Conservation (phyloP, 2,797 vertebrate genomes). For the Hyperoplus lanceolatus region DNA sequence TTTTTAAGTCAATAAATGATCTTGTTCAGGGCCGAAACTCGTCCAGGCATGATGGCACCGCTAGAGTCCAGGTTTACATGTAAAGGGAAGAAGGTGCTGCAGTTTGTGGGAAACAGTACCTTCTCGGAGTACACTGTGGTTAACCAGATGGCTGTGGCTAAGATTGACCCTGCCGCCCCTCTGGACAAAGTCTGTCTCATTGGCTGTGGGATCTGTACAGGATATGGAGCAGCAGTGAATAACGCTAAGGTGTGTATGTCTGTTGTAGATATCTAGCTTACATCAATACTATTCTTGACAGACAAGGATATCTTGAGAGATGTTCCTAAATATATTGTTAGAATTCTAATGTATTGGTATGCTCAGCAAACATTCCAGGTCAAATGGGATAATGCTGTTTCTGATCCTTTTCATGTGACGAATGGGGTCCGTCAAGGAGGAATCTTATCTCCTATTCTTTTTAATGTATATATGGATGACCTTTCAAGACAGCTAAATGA, state of each 20-base stretch:
- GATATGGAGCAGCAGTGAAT: constrained; percentile 94
- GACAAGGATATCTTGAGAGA: too few species aligned
- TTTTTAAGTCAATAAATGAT: background rate
- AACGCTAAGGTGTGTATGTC: constrained; percentile 87
- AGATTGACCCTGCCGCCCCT: constrained; percentile 90
- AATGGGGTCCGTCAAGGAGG: too few species aligned
- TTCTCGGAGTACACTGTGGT: constrained; percentile 96
- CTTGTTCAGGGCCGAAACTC: constrained; percentile 54
- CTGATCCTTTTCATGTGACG: too few species aligned
- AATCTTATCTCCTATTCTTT: too few species aligned
- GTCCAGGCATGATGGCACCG: constrained; percentile 82
- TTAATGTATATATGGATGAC: too few species aligned
- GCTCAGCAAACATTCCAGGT: too few species aligned
- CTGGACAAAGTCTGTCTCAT: constrained; percentile 95
- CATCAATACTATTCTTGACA: background rate
- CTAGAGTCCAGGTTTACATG: constrained; percentile 90
- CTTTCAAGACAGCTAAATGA: too few species aligned
- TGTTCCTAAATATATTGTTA: too few species aligned
- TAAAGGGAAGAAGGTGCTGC: constrained; percentile 90
- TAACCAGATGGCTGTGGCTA: constrained; percentile 90
- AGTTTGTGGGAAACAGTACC: constrained; percentile 94
- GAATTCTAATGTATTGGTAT: too few species aligned
- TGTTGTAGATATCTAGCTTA: background rate
- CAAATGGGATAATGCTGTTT: too few species aligned
- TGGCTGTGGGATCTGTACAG: constrained; percentile 93